Evolutionary conservation across 2,797 vertebrate species (phyloP).

Genomic region (Serranus cabrilla): DNA sequence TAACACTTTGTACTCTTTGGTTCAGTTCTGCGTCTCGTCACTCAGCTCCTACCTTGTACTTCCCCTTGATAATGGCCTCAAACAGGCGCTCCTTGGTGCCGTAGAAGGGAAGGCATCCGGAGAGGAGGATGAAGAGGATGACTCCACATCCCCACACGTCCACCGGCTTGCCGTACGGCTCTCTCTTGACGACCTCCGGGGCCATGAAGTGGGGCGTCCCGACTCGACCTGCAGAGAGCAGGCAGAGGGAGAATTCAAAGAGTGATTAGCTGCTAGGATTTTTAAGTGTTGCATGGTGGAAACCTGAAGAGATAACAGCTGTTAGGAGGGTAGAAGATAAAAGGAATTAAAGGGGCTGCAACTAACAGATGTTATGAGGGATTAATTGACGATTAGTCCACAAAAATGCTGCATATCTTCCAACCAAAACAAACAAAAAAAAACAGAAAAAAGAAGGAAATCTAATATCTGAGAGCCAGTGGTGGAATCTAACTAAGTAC

Average conservation of each 20-base stretch:
- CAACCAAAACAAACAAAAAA: not conserved
- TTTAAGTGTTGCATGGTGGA: not conserved
- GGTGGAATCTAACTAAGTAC: no score
- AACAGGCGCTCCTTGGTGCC: constrained; percentile 98
- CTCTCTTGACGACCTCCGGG: constrained; percentile 97
- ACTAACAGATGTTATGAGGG: not conserved
- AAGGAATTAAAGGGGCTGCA: not conserved
- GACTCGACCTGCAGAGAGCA: constrained; percentile 88
- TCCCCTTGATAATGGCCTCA: constrained; percentile 98
- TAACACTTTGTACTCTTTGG: not conserved
- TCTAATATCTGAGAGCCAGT: no score
- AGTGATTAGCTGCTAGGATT: no score
- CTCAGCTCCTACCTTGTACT: constrained; percentile 92
- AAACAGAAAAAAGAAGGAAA: no score
- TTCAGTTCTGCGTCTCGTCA: constrained; percentile 1
- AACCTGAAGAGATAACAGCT: not conserved
- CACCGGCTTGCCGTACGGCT: constrained; percentile 98
- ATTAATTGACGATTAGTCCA: not conserved
- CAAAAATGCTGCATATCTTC: not conserved
- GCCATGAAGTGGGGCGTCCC: constrained; percentile 99
- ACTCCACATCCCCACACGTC: constrained; percentile 99
- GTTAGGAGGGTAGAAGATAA: not conserved
- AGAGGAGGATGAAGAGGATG: constrained; percentile 98
- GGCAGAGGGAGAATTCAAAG: not conserved
- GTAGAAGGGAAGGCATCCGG: constrained; percentile 97